These are phyloP conservation scores for Orycteropus afer DNA, from an alignment of 2,113 vertebrate species.

Conservation along the genomic window DNA sequence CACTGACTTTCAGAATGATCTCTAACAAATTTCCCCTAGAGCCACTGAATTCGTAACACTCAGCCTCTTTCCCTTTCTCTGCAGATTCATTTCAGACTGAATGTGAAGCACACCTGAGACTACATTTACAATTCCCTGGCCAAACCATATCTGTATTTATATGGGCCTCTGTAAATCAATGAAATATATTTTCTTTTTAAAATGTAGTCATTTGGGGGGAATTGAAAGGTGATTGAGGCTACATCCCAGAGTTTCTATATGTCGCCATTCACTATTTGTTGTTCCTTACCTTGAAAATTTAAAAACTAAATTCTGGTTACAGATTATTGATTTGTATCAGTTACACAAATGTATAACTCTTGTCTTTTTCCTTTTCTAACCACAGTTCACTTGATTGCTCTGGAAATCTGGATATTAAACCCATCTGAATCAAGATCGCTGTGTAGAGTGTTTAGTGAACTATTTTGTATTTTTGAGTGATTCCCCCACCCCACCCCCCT, in stretches of 20 bases:
- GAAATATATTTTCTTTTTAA: conserved; percentile 60
- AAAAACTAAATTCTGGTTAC: conserved; percentile 56
- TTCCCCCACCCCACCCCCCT: background rate
- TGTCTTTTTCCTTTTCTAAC: background rate
- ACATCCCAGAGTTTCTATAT: background rate
- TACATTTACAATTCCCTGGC: conserved; percentile 39
- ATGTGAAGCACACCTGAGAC: conserved; percentile 5
- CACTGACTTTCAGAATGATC: conserved; percentile 67
- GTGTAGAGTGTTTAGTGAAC: background rate
- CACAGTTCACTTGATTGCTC: background rate
- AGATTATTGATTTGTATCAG: conserved; percentile 66
- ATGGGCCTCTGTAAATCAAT: conserved; percentile 61
- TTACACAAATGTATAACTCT: background rate
- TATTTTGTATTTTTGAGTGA: background rate
- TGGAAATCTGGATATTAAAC: background rate
- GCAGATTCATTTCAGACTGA: conserved; percentile 58
- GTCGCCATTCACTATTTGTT: background rate
- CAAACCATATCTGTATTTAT: conserved; percentile 54
- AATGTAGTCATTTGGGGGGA: conserved; percentile 41
- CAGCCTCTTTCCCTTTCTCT: conserved; percentile 41
- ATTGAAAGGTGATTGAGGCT: background rate
- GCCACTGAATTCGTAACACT: conserved; percentile 38
- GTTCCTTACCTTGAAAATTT: background rate
- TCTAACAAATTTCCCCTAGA: conserved; percentile 68
- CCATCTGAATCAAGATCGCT: background rate